Evolutionary conservation across 2,113 vertebrate species (phyloP).

Genomic region (Oncorhynchus keta): DNA sequence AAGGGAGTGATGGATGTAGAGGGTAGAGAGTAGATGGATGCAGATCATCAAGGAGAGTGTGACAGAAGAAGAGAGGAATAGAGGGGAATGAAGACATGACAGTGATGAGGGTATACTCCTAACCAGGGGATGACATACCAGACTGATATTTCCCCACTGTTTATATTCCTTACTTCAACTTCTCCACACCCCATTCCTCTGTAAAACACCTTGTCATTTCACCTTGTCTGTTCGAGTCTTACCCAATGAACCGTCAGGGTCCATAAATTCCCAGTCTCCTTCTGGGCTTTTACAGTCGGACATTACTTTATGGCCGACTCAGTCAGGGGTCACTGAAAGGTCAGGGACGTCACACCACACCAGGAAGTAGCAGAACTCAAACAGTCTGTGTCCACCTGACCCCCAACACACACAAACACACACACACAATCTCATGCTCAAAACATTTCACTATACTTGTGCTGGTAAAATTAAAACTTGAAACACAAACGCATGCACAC

Average conservation of each 20-base stretch:
- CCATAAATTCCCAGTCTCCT: not conserved
- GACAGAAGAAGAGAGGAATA: not conserved
- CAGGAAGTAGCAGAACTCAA: not conserved
- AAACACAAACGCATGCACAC: slow-evolving; percentile 5
- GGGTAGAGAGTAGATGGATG: not conserved
- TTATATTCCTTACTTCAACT: not conserved
- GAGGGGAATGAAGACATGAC: not conserved
- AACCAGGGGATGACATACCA: too few relatives aligned
- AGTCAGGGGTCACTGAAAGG: not conserved
- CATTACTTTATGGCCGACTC: not conserved
- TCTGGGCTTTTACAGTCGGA: not conserved
- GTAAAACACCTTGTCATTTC: not conserved
- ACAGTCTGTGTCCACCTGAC: not conserved
- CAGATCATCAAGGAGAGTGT: slow-evolving; percentile 14
- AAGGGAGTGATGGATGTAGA: not conserved
- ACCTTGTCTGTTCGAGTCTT: not conserved
- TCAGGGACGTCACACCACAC: not conserved
- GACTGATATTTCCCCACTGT: not conserved
- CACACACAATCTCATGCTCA: slow-evolving; percentile 20
- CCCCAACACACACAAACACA: not conserved
- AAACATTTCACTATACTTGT: too few relatives aligned
- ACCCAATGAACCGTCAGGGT: not conserved
- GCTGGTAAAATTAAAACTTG: too few relatives aligned
- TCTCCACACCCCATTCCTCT: not conserved
- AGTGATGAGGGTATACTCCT: not conserved